phyloP scores from a whole-genome alignment of 2,797 vertebrate species.

The Hydrolagus colliei region DNA sequence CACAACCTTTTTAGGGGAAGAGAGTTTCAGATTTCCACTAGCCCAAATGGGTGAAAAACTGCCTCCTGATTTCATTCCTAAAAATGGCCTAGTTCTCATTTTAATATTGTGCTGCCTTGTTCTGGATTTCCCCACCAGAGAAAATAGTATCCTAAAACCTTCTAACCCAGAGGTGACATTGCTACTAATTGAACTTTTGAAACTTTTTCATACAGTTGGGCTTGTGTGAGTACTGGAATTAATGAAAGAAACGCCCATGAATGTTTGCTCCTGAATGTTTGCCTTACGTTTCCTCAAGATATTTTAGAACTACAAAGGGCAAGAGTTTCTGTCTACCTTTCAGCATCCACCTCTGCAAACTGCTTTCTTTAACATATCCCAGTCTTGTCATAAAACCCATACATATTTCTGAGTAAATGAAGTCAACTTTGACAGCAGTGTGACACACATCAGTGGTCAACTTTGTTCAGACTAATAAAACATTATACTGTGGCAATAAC shows the following conservation, averaged over 20 bases:
- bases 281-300: neutral
- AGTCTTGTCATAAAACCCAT: constrained; percentile 24
- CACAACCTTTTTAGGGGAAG: too few relatives aligned
- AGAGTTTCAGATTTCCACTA: too few relatives aligned
- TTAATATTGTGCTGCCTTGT: too few relatives aligned
- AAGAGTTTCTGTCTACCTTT: neutral
- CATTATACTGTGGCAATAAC: constrained; percentile 2
- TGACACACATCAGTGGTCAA: constrained; percentile 22
- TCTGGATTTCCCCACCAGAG: too few relatives aligned
- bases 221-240: neutral
- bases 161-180: too few relatives aligned
- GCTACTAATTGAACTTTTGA: neutral
- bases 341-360: constrained; percentile 3
- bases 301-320: constrained; percentile 17
- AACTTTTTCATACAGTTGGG: neutral
- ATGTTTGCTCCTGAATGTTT: neutral
- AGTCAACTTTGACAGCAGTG: constrained; percentile 24
- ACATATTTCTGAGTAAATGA: constrained; percentile 23
- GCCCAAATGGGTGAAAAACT: too few relatives aligned
- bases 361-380: constrained; percentile 21
- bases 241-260: neutral
- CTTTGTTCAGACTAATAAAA: constrained; percentile 20
- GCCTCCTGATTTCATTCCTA: too few relatives aligned
- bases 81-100: too few relatives aligned
- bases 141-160: too few relatives aligned